Conservation (phyloP, 92 coral and sea anemone species). For the Micromussa lordhowensis region DNA sequence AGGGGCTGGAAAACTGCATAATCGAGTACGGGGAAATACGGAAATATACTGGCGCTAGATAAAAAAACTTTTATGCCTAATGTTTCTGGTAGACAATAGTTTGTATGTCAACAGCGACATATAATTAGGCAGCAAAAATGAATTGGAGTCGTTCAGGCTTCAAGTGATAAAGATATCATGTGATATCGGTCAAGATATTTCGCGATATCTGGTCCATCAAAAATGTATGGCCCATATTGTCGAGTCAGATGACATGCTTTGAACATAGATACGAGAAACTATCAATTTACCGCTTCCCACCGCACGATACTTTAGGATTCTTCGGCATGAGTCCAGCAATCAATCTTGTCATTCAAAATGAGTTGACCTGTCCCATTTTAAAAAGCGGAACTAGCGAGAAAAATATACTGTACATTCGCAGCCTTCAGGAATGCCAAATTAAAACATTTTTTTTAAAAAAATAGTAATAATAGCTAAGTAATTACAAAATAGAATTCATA, state of each 20-base stretch:
- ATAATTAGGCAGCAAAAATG: conserved; percentile 2
- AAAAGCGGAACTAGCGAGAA: not conserved
- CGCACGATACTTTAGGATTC: not conserved
- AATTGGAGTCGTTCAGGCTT: not conserved
- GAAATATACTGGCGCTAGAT: not conserved
- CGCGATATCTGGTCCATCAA: conserved; percentile 27
- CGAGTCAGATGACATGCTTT: conserved; percentile 24
- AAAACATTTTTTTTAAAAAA: not conserved
- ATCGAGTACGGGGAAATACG: not conserved
- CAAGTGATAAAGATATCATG: conserved; percentile 7
- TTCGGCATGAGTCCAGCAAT: not conserved
- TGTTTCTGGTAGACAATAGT: not conserved
- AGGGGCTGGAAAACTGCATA: not conserved
- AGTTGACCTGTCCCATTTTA: not conserved
- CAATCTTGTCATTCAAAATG: not conserved
- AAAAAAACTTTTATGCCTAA: not conserved
- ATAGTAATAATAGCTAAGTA: not conserved
- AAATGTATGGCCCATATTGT: conserved; percentile 21
- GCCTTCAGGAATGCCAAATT: not conserved
- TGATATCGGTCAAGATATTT: conserved; percentile 13
- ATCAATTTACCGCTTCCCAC: conserved; percentile 10
- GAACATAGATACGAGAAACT: not conserved
- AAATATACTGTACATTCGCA: not conserved
- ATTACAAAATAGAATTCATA: too few relatives aligned
- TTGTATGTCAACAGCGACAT: conserved; percentile 3